phyloP scores from a whole-genome alignment of 2,113 vertebrate genomes.

The Agapornis roseicollis region DNA sequence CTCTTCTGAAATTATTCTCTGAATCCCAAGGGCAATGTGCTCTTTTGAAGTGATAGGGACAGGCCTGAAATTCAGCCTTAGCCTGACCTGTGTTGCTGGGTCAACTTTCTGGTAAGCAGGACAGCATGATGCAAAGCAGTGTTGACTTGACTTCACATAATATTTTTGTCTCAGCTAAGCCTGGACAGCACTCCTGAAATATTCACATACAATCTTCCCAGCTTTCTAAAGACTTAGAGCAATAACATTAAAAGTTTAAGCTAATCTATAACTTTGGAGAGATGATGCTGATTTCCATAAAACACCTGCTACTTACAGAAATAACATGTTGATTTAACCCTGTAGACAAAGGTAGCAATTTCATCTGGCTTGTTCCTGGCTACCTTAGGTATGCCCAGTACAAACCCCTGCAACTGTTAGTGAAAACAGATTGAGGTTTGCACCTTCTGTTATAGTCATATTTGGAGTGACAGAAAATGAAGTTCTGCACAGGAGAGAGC shows the following conservation, averaged over 20 bases:
- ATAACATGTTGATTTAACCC: neutral
- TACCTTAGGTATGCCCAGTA: neutral
- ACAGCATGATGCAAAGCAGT: neutral
- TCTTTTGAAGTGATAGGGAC: neutral
- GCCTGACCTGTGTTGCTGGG: neutral
- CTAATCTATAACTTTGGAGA: neutral
- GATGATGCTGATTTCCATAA: neutral
- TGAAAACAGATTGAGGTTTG: neutral
- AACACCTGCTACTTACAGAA: neutral
- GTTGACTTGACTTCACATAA: slow-evolving; percentile 25
- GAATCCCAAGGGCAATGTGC: neutral
- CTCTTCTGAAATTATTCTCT: neutral
- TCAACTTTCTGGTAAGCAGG: neutral
- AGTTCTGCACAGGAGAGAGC: neutral
- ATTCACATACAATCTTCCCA: neutral
- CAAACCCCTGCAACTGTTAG: slow-evolving; percentile 1
- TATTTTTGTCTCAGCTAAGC: neutral
- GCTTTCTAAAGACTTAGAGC: neutral
- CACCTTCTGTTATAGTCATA: slow-evolving; percentile 15
- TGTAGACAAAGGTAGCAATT: neutral
- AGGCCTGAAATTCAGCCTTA: neutral
- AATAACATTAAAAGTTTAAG: neutral
- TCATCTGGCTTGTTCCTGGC: neutral
- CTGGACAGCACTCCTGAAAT: neutral
- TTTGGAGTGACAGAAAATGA: neutral